A percentile compares a stretch with the other conserved stretches of the same genome.
phyloP scores from a whole-genome alignment of 1,140 invertebrate species.

The Leptopilina boulardi region DNA sequence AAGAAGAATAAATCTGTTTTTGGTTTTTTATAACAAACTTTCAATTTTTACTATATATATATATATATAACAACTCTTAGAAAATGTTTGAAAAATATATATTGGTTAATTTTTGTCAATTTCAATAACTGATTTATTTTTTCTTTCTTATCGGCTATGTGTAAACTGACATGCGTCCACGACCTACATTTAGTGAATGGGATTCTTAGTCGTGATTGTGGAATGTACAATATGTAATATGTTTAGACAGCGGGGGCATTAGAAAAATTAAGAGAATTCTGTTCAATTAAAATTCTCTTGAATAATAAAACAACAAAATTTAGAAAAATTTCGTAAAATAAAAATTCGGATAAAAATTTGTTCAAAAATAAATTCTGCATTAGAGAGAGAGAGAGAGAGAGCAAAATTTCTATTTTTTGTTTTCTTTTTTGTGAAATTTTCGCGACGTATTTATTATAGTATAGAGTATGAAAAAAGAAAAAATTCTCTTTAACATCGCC shows the following conservation, averaged over 20 bases:
- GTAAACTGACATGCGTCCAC: background rate
- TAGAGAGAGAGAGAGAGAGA: no score
- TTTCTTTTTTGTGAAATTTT: background rate
- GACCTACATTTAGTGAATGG: constrained; percentile 12
- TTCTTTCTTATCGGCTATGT: background rate
- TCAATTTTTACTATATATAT: no score
- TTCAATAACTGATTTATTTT: background rate
- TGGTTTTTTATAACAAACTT: background rate
- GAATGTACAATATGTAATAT: background rate
- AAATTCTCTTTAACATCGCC: background rate
- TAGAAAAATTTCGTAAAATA: no score
- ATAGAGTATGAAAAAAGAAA: background rate
- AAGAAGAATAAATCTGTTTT: background rate
- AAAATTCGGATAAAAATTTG: no score
- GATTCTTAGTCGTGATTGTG: constrained; percentile 15
- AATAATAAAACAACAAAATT: no score
- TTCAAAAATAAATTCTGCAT: no score
- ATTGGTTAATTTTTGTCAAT: no score
- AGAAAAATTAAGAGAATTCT: constrained; percentile 9
- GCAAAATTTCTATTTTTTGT: no score
- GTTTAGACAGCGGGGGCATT: background rate
- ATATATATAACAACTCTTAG: no score
- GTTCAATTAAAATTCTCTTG: no score
- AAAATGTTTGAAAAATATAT: no score
- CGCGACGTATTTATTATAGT: background rate